phyloP scores from a whole-genome alignment of 1,140 invertebrate species.

The Holotrichia oblita region DNA sequence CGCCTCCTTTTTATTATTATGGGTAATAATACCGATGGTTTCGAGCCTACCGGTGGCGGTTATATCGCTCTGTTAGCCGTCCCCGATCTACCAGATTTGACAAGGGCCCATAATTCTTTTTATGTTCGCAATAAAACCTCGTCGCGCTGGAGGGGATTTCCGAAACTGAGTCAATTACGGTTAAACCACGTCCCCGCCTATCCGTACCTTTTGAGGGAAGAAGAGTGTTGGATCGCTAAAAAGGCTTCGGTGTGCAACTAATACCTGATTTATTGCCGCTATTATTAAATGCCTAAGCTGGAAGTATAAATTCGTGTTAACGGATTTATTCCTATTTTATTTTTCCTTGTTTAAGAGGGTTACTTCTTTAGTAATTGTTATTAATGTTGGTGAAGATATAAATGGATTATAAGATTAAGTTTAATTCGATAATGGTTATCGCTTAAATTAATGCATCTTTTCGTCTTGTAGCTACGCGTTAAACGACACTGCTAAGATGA shows the following conservation, averaged over 20 bases:
- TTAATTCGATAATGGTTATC: too few relatives aligned
- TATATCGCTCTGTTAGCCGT: background rate
- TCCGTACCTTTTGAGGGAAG: background rate
- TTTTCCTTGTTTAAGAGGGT: background rate
- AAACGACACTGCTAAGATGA: too few relatives aligned
- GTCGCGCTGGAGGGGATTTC: background rate
- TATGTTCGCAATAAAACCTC: background rate
- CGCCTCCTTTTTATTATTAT: background rate
- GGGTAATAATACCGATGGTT: background rate
- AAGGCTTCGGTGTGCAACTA: background rate
- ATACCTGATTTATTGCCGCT: background rate
- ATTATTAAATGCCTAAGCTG: background rate
- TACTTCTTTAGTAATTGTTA: background rate
- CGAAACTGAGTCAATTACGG: background rate
- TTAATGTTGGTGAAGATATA: background rate
- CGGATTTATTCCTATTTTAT: background rate
- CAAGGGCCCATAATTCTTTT: slow-evolving; percentile 12
- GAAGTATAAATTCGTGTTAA: background rate
- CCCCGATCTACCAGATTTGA: background rate
- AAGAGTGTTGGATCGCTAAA: background rate
- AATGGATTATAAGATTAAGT: too few relatives aligned
- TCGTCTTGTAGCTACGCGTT: too few relatives aligned
- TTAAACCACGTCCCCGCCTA: background rate
- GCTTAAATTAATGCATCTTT: too few relatives aligned
- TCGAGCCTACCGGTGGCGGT: background rate